Conservation (phyloP, 2,113 vertebrate species). For the Stercorarius parasiticus region DNA sequence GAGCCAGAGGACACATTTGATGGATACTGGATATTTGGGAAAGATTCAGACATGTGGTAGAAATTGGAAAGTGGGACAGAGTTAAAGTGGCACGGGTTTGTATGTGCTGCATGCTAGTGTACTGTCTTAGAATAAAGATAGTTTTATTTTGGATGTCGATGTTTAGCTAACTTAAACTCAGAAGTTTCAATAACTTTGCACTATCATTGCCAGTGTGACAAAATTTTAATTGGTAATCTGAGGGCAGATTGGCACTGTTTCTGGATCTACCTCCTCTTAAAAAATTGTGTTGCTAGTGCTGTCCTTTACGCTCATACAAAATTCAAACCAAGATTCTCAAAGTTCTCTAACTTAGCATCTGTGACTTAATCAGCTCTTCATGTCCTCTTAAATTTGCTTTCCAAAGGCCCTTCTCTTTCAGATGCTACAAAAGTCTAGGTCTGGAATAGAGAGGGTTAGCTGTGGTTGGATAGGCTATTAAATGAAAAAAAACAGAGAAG, state of each 20-base stretch:
- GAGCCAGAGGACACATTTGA: neutral
- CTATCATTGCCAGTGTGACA: neutral
- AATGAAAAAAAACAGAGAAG: neutral
- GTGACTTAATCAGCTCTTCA: neutral
- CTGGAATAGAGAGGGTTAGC: neutral
- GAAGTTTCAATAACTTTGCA: neutral
- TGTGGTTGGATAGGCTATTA: neutral
- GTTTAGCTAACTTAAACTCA: neutral
- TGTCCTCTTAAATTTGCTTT: neutral
- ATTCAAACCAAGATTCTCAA: neutral
- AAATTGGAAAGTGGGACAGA: neutral
- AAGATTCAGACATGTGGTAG: neutral
- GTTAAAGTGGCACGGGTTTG: neutral
- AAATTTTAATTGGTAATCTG: neutral
- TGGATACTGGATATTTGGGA: neutral
- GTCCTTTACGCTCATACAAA: neutral
- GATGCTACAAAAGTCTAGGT: neutral
- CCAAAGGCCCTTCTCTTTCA: neutral
- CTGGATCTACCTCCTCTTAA: neutral
- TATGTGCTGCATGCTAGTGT: neutral
- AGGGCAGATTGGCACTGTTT: neutral
- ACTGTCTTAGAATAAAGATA: neutral
- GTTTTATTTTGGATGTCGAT: neutral
- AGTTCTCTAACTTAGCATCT: neutral
- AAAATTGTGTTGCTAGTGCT: neutral